Base-by-base conservation (phyloP, 2,113 vertebrate species). In the Phainopepla nitens region DNA sequence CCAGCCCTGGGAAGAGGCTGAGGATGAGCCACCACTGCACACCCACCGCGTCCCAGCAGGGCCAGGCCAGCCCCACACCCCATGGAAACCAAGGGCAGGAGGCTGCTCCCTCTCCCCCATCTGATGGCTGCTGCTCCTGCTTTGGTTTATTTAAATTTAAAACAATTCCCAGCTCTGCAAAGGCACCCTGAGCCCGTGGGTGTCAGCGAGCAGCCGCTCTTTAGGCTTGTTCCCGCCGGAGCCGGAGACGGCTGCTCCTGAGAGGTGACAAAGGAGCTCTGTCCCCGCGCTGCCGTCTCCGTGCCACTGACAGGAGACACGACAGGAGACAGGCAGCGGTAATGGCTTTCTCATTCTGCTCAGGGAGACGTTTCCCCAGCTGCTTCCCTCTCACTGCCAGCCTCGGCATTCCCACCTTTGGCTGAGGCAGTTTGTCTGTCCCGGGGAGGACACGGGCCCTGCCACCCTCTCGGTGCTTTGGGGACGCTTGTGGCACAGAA, bases 281-380 rank as follows among this genome's bases (percentile, higher is more conserved):
- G 90, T 95, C 78, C 94, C 93, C 2, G 29, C 71, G 93, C 95
- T 93, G 94, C 91, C 36, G 5, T 28, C 50, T 15, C 15, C 11
- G 49, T 56, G 49, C 28, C 89, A 7, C 92, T 42, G 93, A 95
- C 81, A 64, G 91, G 76, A 58, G 92, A 94, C 81, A 69, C 90
- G 81, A 35, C 90, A 91, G 71, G 58, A 75, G 65, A 45, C n/a
- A 51, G 71, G 66, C 8, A 36, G 70, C 27, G 1, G 49, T 85
- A 86, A 82, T 73, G 84, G 77, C 27, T 79, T 96, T 94, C 81
- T 95, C 94, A 93, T 94, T 94, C 85, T 82, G 87, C 92, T 92
- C 94, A 61, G 68, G 56, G 84, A 81, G 24, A 49, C 41, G 0
- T 27, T 39, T 76, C 65, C 81, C 62, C 17, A 10, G 45, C 90